Evolutionary conservation across 2,888 invertebrate species (phyloP), one percentile per base, ranked within the genome.

Genomic region (Selenia dentaria): DNA sequence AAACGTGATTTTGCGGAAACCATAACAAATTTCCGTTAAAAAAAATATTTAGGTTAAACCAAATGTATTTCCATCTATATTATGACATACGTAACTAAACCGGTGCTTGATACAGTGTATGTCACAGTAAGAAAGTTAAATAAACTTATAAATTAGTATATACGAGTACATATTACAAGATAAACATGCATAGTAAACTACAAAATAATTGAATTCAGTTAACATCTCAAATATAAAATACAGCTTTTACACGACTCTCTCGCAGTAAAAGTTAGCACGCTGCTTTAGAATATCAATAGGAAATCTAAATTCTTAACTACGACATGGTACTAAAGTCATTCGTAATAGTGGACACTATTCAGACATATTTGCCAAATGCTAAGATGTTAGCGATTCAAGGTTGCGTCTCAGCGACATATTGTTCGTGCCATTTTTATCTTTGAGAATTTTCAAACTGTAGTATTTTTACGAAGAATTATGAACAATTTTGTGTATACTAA

Each of bases 331-430:
- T 32, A 40, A 12, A 22, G n/a, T 4, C 18, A n/a, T n/a, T 1
- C 16, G 24, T 29, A 26, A 25, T 38, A 37, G 12, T 13, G 10
- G 22, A 39, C 18, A 11, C 16, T 31, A 39, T 25, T 38, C 27
- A 24, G 40, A 47, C 44, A 34, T 51, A 53, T 50, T 51, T 51
- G 49, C 53, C 54, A 53, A 57, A 57, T 53, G 47, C 40, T 31
- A 38, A 37, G 34, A 42, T 48, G 33, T 41, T 22, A 16, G 24
- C 22, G 14, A 31, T 24, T 37, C 38, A 50, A 54, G 53, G 48
- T 31, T 26, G 28, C 33, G 8, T 9, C 24, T 45, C 45, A 38
- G 47, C 38, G 46, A 50, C 47, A 47, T 41, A 52, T 54, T 57
- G 57, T 54, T 41, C 6, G 28, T 6, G 18, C 36, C 8, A 24